Evolutionary conservation across 2,113 vertebrate genomes (phyloP).

Genomic region (Caranx ignobilis): DNA sequence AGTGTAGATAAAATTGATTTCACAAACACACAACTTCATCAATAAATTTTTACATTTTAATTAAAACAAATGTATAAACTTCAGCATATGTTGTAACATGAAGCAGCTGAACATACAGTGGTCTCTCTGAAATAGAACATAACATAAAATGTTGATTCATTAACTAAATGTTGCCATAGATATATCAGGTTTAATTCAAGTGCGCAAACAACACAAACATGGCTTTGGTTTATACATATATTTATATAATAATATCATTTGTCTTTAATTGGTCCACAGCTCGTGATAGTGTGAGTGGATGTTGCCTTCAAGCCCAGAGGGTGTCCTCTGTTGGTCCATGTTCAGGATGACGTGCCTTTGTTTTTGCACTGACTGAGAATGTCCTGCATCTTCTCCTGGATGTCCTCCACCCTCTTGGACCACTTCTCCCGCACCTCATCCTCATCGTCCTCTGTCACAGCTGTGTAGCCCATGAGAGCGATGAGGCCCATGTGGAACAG

Average conservation of each 20-base stretch:
- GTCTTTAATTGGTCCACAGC: constrained; percentile 43
- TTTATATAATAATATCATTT: constrained; percentile 41
- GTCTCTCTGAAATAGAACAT: constrained; percentile 38
- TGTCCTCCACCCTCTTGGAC: constrained; percentile 77
- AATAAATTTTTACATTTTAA: constrained; percentile 42
- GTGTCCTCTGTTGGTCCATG: neutral
- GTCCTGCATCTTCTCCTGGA: constrained; percentile 85
- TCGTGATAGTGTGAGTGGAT: constrained; percentile 20
- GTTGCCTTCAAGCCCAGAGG: constrained; percentile 1
- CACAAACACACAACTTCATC: constrained; percentile 16
- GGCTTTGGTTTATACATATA: constrained; percentile 54
- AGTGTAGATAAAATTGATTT: neutral
- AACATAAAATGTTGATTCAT: constrained; percentile 19
- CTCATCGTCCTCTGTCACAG: constrained; percentile 84
- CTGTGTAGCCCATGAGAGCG: constrained; percentile 83
- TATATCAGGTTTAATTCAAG: constrained; percentile 22
- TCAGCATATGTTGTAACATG: constrained; percentile 57
- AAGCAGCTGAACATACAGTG: constrained; percentile 45
- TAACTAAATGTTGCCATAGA: constrained; percentile 13
- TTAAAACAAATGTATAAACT: constrained; percentile 55
- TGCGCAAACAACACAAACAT: constrained; percentile 42
- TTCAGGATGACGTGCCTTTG: constrained; percentile 54
- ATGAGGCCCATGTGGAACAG: constrained; percentile 87
- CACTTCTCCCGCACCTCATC: constrained; percentile 83
- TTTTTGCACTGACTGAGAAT: constrained; percentile 78